Base-by-base conservation (phyloP, 2,888 invertebrate genomes). In the Scelioninae gen. 1 region DNA sequence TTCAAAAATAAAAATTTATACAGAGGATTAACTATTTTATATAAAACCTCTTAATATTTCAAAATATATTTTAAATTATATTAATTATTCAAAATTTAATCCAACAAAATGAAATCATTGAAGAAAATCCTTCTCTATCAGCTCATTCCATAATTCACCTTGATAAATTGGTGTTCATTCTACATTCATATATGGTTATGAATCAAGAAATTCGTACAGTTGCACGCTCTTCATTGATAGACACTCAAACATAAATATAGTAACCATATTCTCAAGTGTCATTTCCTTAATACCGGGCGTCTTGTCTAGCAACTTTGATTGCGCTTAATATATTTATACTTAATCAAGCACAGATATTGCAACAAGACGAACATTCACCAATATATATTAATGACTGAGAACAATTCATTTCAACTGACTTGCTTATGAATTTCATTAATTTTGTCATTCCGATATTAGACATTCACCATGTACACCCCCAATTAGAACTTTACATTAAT, bases 261-360 rank as follows among this genome's bases (percentile, higher is more conserved):
- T 58, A 75, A 69, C 10, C 65, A 38, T 53, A 72, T 58, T 76
- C 82, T 87, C 87, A 75, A 83, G 75, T 75, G 83, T 69, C 77
- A 69, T 86, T 85, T 84, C 71, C 85, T 84, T 81, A 83, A 85
- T 68, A 82, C 66, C 56, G 15, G 34, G 65, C 66, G 47, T 76
- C 78, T 56, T 63, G 87, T 88, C 88, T 87, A 85, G 75, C 84
- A 91, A 91, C 88, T 90, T 91, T 88, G 86, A 91, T 91, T 90
- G 88, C 86, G 69, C 87, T 92, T 89, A n/a, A n/a, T 91, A 92
- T 92, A 91, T 90, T 92, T 88, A 91, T 74, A 88, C 84, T 85
- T 87, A 90, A 91, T 91, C 89, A 89, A 85, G 89, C 87, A 79
- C 85, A 84, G 85, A 87, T 71, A 82, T 66, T 83, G 60, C 66